A percentile compares a stretch with the other conserved stretches of the same genome.
Conservation (phyloP, 1,140 invertebrate genomes). For the Uloborus diversus region DNA sequence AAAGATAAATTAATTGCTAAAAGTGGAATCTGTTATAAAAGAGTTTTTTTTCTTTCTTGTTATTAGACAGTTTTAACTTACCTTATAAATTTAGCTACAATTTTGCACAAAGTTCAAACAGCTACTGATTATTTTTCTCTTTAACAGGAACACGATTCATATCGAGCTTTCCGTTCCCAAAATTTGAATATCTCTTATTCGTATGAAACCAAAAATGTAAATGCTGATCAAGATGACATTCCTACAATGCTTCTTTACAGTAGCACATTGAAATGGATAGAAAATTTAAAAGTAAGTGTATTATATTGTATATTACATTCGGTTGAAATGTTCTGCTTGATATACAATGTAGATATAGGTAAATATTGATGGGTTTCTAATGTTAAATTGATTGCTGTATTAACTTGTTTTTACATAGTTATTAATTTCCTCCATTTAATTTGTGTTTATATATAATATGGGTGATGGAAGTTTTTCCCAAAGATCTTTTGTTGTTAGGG, state of each 20-base stretch:
- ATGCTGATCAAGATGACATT: slow-evolving; percentile 64
- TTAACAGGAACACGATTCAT: slow-evolving; percentile 76
- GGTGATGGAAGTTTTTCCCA: too few species aligned
- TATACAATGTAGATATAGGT: too few species aligned
- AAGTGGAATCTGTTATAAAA: background rate
- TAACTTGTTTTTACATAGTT: too few species aligned
- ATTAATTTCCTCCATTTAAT: too few species aligned
- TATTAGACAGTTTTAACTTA: background rate
- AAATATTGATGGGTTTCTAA: too few species aligned
- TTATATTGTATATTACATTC: background rate
- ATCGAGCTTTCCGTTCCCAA: slow-evolving; percentile 89
- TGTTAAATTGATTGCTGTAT: too few species aligned
- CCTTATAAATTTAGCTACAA: background rate
- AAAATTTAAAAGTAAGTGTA: slow-evolving; percentile 80
- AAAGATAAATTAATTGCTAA: too few species aligned
- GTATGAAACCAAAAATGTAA: slow-evolving; percentile 82
- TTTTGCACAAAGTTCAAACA: background rate
- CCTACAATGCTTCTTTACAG: slow-evolving; percentile 88
- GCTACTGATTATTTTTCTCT: background rate
- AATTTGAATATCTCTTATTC: slow-evolving; percentile 88
- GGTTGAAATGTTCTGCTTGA: too few species aligned
- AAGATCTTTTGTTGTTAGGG: too few species aligned
- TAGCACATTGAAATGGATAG: slow-evolving; percentile 91
- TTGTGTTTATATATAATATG: too few species aligned
- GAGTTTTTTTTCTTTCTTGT: background rate